A percentile compares a stretch with the other conserved stretches of the same genome.
Conservation (phyloP, 92 coral and sea anemone species). For the Chrysogorgia sp. region DNA sequence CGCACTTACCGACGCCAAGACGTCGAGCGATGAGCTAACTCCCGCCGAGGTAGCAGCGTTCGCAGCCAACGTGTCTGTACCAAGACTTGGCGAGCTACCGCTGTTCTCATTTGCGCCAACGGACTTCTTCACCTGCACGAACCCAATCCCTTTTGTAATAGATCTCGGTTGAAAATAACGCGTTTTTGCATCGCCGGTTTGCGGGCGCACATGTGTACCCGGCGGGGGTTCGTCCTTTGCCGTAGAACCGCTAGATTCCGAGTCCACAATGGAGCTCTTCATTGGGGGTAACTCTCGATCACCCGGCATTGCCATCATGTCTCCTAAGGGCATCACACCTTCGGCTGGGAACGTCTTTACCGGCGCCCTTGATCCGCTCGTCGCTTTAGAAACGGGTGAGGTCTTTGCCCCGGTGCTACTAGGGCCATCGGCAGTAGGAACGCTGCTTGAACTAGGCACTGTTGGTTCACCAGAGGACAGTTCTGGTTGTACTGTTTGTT, state of each 20-base stretch:
- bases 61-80: background rate
- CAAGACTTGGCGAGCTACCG: background rate
- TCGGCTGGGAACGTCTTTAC: conserved; percentile 8
- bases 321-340: background rate
- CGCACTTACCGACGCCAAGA: conserved; percentile 28
- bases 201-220: background rate
- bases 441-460: background rate
- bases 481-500: background rate
- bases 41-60: background rate
- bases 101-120: background rate
- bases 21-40: conserved; percentile 7
- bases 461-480: background rate
- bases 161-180: conserved; percentile 25
- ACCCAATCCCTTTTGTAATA: conserved; percentile 38
- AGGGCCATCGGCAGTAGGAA: background rate
- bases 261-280: background rate
- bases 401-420: background rate
- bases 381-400: background rate
- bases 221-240: background rate
- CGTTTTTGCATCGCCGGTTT: background rate
- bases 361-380: background rate
- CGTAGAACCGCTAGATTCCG: background rate
- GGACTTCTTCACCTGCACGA: background rate
- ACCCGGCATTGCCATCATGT: background rate
- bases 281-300: conserved; percentile 25